A percentile compares a stretch with the other conserved stretches of the same genome.
phyloP scores from a whole-genome alignment of 2,797 vertebrate species.

The Cirrhinus mrigala region DNA sequence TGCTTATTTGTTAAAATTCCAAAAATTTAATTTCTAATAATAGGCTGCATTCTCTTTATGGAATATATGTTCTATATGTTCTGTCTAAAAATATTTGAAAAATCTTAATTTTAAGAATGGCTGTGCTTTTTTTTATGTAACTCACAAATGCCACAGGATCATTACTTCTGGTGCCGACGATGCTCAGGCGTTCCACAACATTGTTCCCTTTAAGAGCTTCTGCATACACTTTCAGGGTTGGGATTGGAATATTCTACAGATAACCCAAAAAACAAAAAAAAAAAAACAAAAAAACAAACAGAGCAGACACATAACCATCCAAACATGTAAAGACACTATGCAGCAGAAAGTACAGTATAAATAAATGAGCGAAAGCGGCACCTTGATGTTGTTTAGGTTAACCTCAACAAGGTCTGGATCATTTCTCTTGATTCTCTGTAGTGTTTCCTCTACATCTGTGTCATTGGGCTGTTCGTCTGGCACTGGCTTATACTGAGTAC shows the following conservation, averaged over 20 bases:
- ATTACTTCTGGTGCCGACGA: slow-evolving; percentile 95
- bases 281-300: neutral
- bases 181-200: slow-evolving; percentile 91
- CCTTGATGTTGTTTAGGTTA: slow-evolving; percentile 98
- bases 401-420: slow-evolving; percentile 93
- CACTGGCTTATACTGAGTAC: slow-evolving; percentile 94
- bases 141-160: slow-evolving; percentile 94
- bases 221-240: slow-evolving; percentile 90
- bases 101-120: neutral
- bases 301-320: slow-evolving; percentile 1
- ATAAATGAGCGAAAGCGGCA: slow-evolving; percentile 60
- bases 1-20: neutral
- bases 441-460: slow-evolving; percentile 92
- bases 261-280: slow-evolving; percentile 59
- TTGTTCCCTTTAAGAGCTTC: slow-evolving; percentile 90
- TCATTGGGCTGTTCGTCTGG: slow-evolving; percentile 95
- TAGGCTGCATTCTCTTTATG: neutral
- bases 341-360: neutral
- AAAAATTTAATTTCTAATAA: neutral
- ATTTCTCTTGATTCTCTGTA: slow-evolving; percentile 87
- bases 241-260: slow-evolving; percentile 91
- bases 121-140: slow-evolving; percentile 49
- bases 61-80: neutral
- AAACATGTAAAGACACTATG: neutral
- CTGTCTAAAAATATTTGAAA: neutral